Conservation (phyloP, 30 jellyfish, hydroid and myxozoan species). For the Hydra vulgaris region DNA sequence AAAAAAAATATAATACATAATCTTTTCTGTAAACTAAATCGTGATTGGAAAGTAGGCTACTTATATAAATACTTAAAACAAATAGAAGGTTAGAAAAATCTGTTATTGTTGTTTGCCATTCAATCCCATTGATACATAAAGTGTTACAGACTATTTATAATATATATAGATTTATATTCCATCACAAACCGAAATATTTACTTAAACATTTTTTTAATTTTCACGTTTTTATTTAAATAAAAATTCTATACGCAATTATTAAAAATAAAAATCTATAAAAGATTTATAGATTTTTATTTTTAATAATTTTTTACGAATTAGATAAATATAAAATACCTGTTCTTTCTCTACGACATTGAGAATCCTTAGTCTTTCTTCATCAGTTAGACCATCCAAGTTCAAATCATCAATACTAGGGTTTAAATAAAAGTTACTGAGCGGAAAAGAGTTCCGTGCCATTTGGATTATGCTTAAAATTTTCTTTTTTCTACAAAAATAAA, state of each 20-base stretch:
- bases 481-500: no score
- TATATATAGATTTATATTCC: neutral
- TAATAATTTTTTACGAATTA: no score
- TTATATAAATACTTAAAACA: neutral
- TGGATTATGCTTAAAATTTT: no score
- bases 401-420: conserved; percentile 66
- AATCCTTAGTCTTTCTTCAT: conserved; percentile 50
- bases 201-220: neutral
- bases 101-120: no score
- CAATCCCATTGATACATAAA: no score
- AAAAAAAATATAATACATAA: neutral
- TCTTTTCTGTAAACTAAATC: neutral
- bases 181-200: neutral
- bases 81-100: neutral
- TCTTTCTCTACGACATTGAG: conserved; percentile 70
- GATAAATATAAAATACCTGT: conserved; percentile 43
- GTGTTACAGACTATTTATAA: no score
- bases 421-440: neutral
- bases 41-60: neutral
- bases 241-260: no score
- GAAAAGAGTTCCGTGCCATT: neutral
- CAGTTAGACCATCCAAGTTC: conserved; percentile 70
- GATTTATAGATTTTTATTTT: no score
- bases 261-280: neutral
- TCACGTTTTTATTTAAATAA: neutral